Base-by-base conservation (phyloP, 2,888 invertebrate genomes). In the Rotaria magnacalcarata region DNA sequence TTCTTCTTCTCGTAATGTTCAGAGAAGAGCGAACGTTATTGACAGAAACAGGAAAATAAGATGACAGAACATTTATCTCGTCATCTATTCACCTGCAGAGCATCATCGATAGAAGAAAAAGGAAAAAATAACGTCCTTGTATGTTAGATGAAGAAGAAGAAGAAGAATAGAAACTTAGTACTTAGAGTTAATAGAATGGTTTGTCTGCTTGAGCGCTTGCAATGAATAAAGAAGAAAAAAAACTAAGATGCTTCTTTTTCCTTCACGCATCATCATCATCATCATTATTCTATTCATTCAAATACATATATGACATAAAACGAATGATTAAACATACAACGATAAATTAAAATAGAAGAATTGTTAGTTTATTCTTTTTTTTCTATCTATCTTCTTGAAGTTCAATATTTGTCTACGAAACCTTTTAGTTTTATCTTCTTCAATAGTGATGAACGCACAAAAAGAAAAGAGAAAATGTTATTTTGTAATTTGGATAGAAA, bases 41-140 rank as follows among this genome's bases (percentile, higher is more conserved):
- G 58, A 60, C 58, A 60, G 58, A 60, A 60, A 60, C 58, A 60
- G 58, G 27, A 27, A 60, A 60, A 24, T 60, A 11, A 27, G 58
- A 60, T 60, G 58, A 60, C 58, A 60, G 58, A 60, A 60, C 58
- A 60, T 60, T 60, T 60, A 60, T 60, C 58, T 60, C 58, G n/a
- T 60, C 58, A 60, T 60, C 27, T 2, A n/a, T 60, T n/a, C 58
- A 60, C 58, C 58, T 60, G 58, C 58, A 11, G 58, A 60, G 58
- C 58, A 60, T 60, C 58, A 19, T 60, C n/a, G n/a, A 14, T 60
- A 60, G 58, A 60, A 60, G 58, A 60, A 60, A 27, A 60, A 58
- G n/a, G 52, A 60, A 60, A 50, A 50, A 50, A 6, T 60, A 60
- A 60, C 27, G 58, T 60, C 58, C 58, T 60, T 60, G 58, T 60